phyloP scores from a whole-genome alignment of 2,888 invertebrate genomes.

The Noctua janthe region DNA sequence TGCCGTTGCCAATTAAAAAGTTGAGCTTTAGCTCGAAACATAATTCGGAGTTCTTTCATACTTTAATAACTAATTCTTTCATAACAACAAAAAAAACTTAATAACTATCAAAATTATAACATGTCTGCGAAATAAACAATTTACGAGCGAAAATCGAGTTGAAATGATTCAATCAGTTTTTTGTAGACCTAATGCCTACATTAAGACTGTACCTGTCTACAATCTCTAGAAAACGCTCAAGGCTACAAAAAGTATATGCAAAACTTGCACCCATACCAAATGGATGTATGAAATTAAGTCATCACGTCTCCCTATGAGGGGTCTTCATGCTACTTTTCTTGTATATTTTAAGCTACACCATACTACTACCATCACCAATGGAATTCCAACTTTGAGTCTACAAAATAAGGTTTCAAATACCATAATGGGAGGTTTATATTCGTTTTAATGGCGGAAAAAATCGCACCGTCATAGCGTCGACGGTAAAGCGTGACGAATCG shows the following conservation, averaged over 20 bases:
- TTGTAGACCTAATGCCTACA: conserved; percentile 29
- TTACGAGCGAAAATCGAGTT: conserved; percentile 49
- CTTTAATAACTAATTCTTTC: conserved; percentile 39
- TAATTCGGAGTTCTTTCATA: conserved; percentile 16
- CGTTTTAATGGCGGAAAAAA: conserved; percentile 82
- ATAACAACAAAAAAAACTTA: conserved; percentile 55
- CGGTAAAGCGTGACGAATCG: conserved; percentile 85
- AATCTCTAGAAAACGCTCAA: conserved; percentile 55
- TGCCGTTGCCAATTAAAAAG: conserved; percentile 44
- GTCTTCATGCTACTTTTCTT: conserved; percentile 78
- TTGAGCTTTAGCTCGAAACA: conserved; percentile 20
- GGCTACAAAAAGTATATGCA: conserved; percentile 70
- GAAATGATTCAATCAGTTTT: conserved; percentile 59
- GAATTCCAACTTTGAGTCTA: conserved; percentile 53
- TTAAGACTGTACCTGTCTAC: conserved; percentile 37
- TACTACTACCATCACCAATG: conserved; percentile 36
- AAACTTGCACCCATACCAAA: conserved; percentile 82
- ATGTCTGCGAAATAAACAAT: conserved; percentile 54
- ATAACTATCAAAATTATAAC: conserved; percentile 51
- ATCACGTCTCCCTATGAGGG: conserved; percentile 83
- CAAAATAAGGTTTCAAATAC: conserved; percentile 36
- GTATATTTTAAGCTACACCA: conserved; percentile 72
- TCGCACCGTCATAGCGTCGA: conserved; percentile 85
- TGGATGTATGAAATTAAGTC: conserved; percentile 85
- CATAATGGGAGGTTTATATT: conserved; percentile 41